A percentile compares a stretch with the other conserved stretches of the same genome.
phyloP scores from a whole-genome alignment of 1,140 invertebrate genomes.

The Brachionus manjavacas region DNA sequence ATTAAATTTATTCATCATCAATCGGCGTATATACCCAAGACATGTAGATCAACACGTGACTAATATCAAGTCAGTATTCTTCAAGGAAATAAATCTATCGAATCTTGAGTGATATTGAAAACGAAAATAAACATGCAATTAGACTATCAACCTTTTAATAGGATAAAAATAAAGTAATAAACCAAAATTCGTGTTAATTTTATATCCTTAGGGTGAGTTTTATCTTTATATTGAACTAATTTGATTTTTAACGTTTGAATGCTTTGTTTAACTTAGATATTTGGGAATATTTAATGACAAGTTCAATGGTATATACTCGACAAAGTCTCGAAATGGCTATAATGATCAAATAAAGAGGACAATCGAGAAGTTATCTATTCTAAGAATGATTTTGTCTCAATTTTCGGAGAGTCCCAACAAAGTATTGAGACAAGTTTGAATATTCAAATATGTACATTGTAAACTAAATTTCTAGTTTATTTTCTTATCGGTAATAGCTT shows the following conservation, averaged over 20 bases:
- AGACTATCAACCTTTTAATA: neutral
- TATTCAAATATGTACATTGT: neutral
- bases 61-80: neutral
- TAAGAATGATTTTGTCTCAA: neutral
- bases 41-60: neutral
- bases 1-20: neutral
- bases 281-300: neutral
- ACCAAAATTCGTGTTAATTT: slow-evolving; percentile 1
- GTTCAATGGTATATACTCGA: neutral
- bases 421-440: neutral
- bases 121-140: neutral
- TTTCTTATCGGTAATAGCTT: neutral
- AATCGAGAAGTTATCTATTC: neutral
- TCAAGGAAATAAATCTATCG: neutral
- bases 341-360: neutral
- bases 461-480: neutral
- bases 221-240: neutral
- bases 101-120: neutral
- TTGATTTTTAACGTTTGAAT: neutral
- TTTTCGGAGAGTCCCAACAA: neutral
- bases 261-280: slow-evolving; percentile 4
- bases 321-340: neutral
- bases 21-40: neutral
- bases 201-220: slow-evolving; percentile 11
- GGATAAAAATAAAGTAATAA: neutral